Conservation (phyloP, 2,797 vertebrate genomes). For the Tympanoctomys barrerae region DNA sequence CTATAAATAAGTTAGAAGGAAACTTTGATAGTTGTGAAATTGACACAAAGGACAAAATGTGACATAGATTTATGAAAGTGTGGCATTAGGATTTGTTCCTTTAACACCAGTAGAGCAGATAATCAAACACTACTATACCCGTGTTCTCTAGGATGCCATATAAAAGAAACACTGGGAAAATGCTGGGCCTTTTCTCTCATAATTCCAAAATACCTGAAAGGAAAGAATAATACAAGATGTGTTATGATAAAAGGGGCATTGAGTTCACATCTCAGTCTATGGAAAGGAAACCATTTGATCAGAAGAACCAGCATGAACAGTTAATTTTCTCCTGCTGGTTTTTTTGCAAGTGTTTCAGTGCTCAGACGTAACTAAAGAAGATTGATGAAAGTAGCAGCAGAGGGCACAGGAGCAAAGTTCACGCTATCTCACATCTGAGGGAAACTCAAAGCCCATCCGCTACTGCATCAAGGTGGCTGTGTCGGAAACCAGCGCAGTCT, state of each 20-base stretch:
- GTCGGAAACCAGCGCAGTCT: background rate
- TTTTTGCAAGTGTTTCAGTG: background rate
- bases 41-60: background rate
- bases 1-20: constrained; percentile 4
- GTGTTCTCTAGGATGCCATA: background rate
- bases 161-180: background rate
- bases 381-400: background rate
- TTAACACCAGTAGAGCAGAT: background rate
- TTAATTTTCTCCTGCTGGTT: background rate
- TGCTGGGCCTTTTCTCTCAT: background rate
- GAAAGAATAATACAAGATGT: constrained; percentile 25
- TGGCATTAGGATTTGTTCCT: background rate
- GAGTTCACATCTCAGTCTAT: background rate
- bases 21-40: background rate
- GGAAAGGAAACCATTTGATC: background rate
- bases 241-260: background rate
- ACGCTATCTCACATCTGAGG: background rate
- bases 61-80: background rate
- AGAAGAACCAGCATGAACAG: background rate
- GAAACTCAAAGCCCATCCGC: background rate
- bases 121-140: background rate
- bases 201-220: background rate
- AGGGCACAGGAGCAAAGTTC: background rate
- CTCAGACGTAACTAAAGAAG: background rate
- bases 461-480: background rate